Conservation (phyloP, 2,113 vertebrate genomes). For the Cisticola juncidis region DNA sequence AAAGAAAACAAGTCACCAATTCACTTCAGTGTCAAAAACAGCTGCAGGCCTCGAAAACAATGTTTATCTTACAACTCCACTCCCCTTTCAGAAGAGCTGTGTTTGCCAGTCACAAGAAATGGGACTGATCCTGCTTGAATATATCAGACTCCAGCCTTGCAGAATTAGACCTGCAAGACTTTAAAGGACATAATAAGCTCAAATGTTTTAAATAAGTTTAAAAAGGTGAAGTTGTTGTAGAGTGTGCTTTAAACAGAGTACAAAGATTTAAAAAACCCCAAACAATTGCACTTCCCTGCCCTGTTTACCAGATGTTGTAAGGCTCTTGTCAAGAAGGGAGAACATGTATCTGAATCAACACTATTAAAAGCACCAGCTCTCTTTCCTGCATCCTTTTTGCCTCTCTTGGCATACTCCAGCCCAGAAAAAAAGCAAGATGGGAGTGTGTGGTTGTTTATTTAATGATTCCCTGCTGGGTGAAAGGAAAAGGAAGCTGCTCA, state of each 20-base stretch:
- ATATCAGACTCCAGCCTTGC: not conserved
- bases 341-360: not conserved
- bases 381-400: not conserved
- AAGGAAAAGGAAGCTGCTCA: not conserved
- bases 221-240: not conserved
- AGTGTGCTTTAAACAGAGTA: not conserved
- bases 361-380: not conserved
- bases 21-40: not conserved
- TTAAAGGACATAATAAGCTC: not conserved
- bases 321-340: not conserved
- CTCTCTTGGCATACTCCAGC: not conserved
- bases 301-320: not conserved
- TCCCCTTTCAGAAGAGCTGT: not conserved
- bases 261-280: not conserved
- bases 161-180: not conserved
- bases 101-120: not conserved
- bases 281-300: rapidly evolving
- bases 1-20: not conserved
- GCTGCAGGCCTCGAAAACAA: not conserved
- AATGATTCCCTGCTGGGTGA: not conserved
- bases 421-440: not conserved
- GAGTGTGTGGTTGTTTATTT: not conserved
- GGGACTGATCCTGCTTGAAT: not conserved
- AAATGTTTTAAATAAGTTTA: not conserved
- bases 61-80: constrained; percentile 34